phyloP scores from a whole-genome alignment of 2,888 invertebrate species.

The Phyto melanocephala region DNA sequence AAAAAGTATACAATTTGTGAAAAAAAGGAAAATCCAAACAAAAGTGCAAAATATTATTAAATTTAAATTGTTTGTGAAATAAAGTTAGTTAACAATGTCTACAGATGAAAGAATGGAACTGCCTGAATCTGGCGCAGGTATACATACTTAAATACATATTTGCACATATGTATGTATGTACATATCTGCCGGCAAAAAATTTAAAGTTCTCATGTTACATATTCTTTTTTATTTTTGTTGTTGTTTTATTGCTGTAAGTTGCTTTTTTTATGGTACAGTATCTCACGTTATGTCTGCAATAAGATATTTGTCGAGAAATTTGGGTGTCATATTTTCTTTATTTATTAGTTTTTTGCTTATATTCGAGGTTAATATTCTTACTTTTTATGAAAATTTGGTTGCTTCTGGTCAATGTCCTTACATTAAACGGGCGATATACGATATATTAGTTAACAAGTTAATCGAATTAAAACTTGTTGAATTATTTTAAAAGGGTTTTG shows the following conservation, averaged over 20 bases:
- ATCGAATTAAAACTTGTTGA: neutral
- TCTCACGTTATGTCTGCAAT: neutral
- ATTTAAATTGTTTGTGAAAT: too few relatives aligned
- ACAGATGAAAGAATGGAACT: too few relatives aligned
- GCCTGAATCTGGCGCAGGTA: too few relatives aligned
- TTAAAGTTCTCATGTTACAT: constrained; percentile 58
- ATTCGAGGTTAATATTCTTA: constrained; percentile 18
- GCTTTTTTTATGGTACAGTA: neutral
- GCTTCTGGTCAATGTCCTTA: constrained; percentile 31
- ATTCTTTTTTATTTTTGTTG: neutral
- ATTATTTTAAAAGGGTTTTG: neutral
- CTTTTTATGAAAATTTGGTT: neutral
- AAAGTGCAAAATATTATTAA: too few relatives aligned
- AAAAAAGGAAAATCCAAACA: too few relatives aligned
- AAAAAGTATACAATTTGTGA: too few relatives aligned
- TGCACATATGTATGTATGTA: too few relatives aligned
- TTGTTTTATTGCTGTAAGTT: neutral
- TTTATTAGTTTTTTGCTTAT: constrained; percentile 30
- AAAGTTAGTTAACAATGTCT: too few relatives aligned
- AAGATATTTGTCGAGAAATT: constrained; percentile 35
- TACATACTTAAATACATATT: too few relatives aligned
- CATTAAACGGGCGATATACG: neutral
- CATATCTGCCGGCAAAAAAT: too few relatives aligned
- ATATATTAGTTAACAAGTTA: neutral
- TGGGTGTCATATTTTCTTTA: constrained; percentile 51